A percentile compares a stretch with the other conserved stretches of the same genome.
phyloP scores from a whole-genome alignment of 1,140 invertebrate genomes.

The Nixonia krombeini region DNA sequence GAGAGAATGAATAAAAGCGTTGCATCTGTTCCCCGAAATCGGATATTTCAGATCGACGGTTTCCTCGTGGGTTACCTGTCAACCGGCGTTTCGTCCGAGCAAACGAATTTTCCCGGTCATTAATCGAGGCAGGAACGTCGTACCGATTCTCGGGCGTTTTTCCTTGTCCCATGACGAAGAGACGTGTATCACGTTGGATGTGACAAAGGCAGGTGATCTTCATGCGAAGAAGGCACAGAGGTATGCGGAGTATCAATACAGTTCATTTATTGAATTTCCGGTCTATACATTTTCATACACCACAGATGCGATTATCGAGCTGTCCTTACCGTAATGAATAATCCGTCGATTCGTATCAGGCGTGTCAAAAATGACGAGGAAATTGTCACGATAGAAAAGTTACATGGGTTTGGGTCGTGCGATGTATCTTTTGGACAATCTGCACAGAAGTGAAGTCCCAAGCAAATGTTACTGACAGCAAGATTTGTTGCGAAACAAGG shows the following conservation, averaged over 20 bases:
- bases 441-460: too few species aligned
- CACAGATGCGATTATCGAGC: slow-evolving; percentile 51
- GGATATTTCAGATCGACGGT: too few species aligned
- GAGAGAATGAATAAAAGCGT: slow-evolving; percentile 7
- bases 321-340: slow-evolving; percentile 51
- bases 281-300: slow-evolving; percentile 65
- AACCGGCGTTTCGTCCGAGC: slow-evolving; percentile 26
- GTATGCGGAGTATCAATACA: slow-evolving; percentile 58
- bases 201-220: slow-evolving; percentile 1
- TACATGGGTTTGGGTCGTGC: too few species aligned
- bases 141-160: slow-evolving; percentile 9
- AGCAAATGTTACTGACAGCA: too few species aligned
- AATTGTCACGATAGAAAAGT: too few species aligned
- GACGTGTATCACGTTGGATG: slow-evolving; percentile 21
- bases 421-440: too few species aligned
- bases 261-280: slow-evolving; percentile 63
- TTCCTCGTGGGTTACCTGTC: slow-evolving; percentile 40
- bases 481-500: too few species aligned
- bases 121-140: slow-evolving; percentile 33
- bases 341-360: slow-evolving; percentile 47
- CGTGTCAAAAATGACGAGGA: slow-evolving; percentile 45
- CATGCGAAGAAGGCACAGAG: slow-evolving; percentile 22
- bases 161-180: not conserved
- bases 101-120: slow-evolving; percentile 46
- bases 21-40: slow-evolving; percentile 30